A percentile compares a stretch with the other conserved stretches of the same genome.
Evolutionary conservation across 2,888 invertebrate species (phyloP).

Genomic region (Conops quadrifasciatus): DNA sequence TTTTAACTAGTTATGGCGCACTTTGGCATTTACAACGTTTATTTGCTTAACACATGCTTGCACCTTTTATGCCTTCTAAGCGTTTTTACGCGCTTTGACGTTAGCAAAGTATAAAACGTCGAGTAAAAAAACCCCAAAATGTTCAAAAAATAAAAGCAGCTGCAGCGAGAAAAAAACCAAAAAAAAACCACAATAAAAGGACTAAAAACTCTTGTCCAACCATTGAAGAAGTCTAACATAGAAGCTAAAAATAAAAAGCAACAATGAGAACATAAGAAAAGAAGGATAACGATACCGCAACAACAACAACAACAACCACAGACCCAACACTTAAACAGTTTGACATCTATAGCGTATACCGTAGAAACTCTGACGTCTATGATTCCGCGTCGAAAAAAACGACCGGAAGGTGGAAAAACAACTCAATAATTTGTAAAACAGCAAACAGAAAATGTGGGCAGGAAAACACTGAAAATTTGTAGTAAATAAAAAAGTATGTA

Average conservation of each 20-base stretch:
- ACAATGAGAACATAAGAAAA: slow-evolving; percentile 30
- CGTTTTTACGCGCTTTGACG: slow-evolving; percentile 11
- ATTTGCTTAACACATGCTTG: slow-evolving; percentile 26
- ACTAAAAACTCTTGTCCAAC: background rate
- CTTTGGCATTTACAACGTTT: slow-evolving; percentile 3
- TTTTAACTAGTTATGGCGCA: slow-evolving; percentile 40
- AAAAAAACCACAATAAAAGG: background rate
- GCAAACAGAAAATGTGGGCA: too few species aligned
- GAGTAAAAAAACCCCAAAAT: slow-evolving; percentile 19
- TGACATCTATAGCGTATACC: too few species aligned
- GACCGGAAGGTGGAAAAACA: too few species aligned
- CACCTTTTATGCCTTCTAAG: slow-evolving; percentile 44
- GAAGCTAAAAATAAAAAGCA: background rate
- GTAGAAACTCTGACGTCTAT: too few species aligned
- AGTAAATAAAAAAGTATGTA: too few species aligned
- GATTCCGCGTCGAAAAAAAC: too few species aligned
- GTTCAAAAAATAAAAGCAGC: slow-evolving; percentile 21
- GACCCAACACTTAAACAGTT: too few species aligned
- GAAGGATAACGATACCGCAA: background rate
- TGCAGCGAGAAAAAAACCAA: background rate
- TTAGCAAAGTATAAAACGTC: slow-evolving; percentile 39
- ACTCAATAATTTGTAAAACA: too few species aligned
- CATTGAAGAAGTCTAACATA: background rate
- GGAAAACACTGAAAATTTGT: too few species aligned
- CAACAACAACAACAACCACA: slow-evolving; percentile 15